Evolutionary conservation across 2,113 vertebrate genomes (phyloP).

Genomic region (Catagonus wagneri): DNA sequence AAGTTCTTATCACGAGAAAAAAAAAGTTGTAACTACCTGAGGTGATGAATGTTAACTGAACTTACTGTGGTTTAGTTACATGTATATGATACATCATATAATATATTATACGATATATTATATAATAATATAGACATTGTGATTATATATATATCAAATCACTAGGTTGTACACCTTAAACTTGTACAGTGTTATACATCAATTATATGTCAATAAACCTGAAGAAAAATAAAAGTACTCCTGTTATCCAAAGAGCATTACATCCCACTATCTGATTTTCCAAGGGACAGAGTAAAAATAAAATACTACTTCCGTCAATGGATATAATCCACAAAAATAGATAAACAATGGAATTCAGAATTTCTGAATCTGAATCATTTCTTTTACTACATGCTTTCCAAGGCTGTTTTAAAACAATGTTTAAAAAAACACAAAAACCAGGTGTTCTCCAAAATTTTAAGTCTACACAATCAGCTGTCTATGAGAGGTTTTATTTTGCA

Average conservation of each 20-base stretch:
- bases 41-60: neutral
- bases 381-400: neutral
- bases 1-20: neutral
- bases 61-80: neutral
- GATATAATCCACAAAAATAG: neutral
- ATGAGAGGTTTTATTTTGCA: neutral
- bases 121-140: too few relatives aligned
- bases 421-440: neutral
- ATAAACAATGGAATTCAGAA: neutral
- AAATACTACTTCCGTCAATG: neutral
- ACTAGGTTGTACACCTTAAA: neutral
- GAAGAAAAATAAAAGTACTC: neutral
- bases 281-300: neutral
- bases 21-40: neutral
- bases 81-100: too few relatives aligned
- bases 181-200: neutral
- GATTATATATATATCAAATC: neutral
- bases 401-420: neutral
- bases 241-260: neutral
- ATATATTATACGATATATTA: too few relatives aligned
- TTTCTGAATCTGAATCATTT: neutral
- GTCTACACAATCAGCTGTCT: neutral
- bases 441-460: neutral
- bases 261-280: neutral
- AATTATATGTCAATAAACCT: neutral